Base-by-base conservation (phyloP, 1,140 invertebrate species). In the Pemphigus obesinymphae region DNA sequence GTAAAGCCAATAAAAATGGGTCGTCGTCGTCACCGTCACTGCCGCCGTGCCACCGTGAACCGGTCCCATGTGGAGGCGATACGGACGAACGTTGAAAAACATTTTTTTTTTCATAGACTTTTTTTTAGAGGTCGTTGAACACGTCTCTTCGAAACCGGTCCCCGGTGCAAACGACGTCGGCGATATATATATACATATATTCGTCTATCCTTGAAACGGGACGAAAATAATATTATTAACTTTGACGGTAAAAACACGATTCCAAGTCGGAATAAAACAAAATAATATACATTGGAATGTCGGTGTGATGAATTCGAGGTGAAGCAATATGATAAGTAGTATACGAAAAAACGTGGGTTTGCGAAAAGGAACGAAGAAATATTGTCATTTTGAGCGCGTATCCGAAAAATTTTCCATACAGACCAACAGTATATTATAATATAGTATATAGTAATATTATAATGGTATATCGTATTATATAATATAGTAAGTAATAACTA, bases 81-180 rank as follows among this genome's bases (percentile, higher is more conserved):
- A 75, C 72, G n/a, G 34, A 55, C 75, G 75, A 34, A 53, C 75
- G 50, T 78, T 58, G 31, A 78, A 78, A 70, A 58, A 78, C 34
- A 58, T 78, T 58, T 78, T 78, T 78, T 78, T 78, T 58, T 13
- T 31, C n/a, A 7, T 40, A 58, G 29, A 58, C 75, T 58, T 78
- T 78, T 78, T 58, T 75, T 78, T 78, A 78, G 75, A 78, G 75
- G 75, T 78, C 75, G 75, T 78, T 78, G 75, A 78, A 78, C 75
- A 78, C 75, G 75, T 78, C 48, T 78, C 34, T 17, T 58, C n/a
- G 34, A 78, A 78, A 78, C 75, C 75, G 75, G 75, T 78, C 75
- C 53, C 34, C 53, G 34, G 29, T 6, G 48, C 48, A 75, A 55
- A 37, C 75, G 75, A 55, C 50, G 34, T 4, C 29, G 31, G 55